Base-by-base conservation (phyloP, 2,797 vertebrate genomes). In the Pipistrellus pygmaeus region DNA sequence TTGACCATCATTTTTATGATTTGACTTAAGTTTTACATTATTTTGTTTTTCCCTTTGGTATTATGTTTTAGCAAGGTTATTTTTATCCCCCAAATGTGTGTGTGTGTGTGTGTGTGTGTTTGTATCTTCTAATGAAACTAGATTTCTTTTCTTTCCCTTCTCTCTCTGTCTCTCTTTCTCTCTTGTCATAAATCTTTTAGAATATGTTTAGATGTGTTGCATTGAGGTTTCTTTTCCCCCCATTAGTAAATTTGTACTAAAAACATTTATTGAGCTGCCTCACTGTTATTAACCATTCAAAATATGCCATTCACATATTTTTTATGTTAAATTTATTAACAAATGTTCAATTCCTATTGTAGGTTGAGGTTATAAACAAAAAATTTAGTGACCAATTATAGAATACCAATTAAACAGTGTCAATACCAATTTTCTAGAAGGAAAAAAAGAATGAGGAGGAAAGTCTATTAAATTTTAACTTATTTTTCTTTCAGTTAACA, bases 31-130 rank as follows among this genome's bases (percentile, higher is more conserved):
- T 76, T 85, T 69, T 60, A 57, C 13, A 48, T 86, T 55, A 73
- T 80, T 88, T 86, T 41, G 20, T 87, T 64, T 81, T 75, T 64
- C 69, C 21, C 20, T 81, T 64, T 83, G 18, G 32, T 38, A 64
- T 84, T 69, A 75, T 73, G 51, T 51, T 69, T 91, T 89, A 85
- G 20, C 48, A 80, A 85, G 55, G n/a, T 78, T 5, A 18, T 88
- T 88, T 84, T 35, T 13, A 53, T 35, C 20, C 30, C 17, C 20
- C 10, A 46, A 41, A 71, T 87, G 72, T 27, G 8, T 35, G 10
- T 44, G 44, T 44, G 10, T 44, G 44, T 44, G 48, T 51, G 48
- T 51, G 48, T 51, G 46, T 48, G 46, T 48, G 48, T 51, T 15
- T 51, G 15, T 44, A 13, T 85, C 57, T 46, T 15, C 55, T 75